Conservation (phyloP, 2,113 vertebrate genomes). For the Procapra przewalskii region DNA sequence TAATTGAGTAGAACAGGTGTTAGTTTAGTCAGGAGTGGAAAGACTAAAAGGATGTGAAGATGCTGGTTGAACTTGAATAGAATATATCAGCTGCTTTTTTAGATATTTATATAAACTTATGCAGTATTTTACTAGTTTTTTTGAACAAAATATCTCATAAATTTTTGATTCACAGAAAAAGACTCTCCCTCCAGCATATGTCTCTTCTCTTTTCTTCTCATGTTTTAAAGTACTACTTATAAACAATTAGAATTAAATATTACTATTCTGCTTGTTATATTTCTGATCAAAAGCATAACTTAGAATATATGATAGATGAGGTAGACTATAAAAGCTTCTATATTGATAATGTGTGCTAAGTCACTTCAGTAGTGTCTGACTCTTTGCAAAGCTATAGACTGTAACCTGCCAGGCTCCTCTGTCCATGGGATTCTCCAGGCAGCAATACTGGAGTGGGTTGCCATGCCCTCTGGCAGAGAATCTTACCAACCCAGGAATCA, state of each 20-base stretch:
- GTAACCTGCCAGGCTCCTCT: neutral
- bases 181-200: neutral
- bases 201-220: neutral
- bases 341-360: neutral
- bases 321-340: neutral
- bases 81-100: neutral
- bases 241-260: neutral
- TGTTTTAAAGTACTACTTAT: neutral
- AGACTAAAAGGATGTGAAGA: neutral
- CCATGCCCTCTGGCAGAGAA: neutral
- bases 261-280: neutral
- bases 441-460: neutral
- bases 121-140: neutral
- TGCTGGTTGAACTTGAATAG: neutral
- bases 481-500: neutral
- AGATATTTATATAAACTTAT: neutral
- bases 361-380: neutral
- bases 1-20: constrained; percentile 42
- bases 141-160: neutral
- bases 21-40: neutral
- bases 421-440: neutral
- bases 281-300: neutral
- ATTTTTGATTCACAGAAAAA: neutral
- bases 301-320: neutral
- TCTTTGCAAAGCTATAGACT: neutral